Evolutionary conservation across 2,888 invertebrate genomes (phyloP), one percentile per base, ranked within the genome.

Genomic region (Platypus cylindrus): DNA sequence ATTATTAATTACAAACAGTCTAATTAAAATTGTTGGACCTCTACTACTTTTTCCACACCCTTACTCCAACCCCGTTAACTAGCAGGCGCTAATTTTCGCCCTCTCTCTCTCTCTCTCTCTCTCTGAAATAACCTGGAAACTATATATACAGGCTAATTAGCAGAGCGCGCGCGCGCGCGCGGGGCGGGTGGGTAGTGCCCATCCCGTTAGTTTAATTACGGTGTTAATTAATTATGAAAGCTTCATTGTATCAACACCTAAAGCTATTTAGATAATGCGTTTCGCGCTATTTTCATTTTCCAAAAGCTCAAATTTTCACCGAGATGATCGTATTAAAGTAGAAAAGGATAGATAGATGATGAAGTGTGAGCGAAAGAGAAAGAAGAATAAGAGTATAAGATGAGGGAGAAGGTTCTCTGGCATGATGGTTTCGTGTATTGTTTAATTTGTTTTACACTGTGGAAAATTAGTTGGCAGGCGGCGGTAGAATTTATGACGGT

Each of bases 201-300:
- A n/a, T n/a, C n/a, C n/a, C n/a, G n/a, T n/a, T 52, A 58, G 59
- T 59, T 62, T 62, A 60, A 60, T 62, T 62, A 60, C 51, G 52
- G 54, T 51, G 50, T 55, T 59, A 60, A 62, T 60, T 60, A 60
- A 60, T 60, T 56, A 62, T 60, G 59, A 59, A 60, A 55, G 56
- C 58, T 54, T 49, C 54, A 53, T 54, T 53, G 51, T 52, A 55
- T 55, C 56, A 54, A 54, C 56, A 55, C 56, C 52, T 54, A 53
- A 50, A 52, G 54, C 53, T 48, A 51, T 51, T 54, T 53, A 51
- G 53, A 52, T 54, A 52, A 53, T 54, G 53, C 49, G 49, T n/a
- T n/a, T n/a, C n/a, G n/a, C n/a, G n/a, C n/a, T n/a, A n/a, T n/a
- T n/a, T n/a, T n/a, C n/a, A n/a, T n/a, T n/a, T n/a, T n/a, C n/a